A percentile compares a stretch with the other conserved stretches of the same genome.
Conservation (phyloP, 1,140 invertebrate species). For the Tigriopus japonicus region DNA sequence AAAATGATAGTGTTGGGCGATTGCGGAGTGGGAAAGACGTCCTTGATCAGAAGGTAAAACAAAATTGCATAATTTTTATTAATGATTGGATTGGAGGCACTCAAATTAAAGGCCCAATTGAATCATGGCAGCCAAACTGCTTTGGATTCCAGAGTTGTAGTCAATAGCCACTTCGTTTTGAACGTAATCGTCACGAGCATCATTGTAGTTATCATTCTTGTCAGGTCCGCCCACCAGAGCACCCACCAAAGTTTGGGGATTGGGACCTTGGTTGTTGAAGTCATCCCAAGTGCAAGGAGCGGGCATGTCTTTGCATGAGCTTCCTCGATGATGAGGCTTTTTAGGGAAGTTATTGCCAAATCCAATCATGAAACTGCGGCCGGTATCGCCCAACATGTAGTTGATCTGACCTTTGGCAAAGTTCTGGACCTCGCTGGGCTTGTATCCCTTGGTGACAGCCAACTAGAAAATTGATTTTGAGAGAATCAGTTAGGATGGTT, state of each 20-base stretch:
- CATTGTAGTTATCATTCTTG: slow-evolving; percentile 23
- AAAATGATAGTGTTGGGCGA: too few relatives aligned
- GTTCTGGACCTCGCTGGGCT: slow-evolving; percentile 25
- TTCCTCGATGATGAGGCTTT: slow-evolving; percentile 18
- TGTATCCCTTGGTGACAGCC: not conserved
- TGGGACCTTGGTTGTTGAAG: slow-evolving; percentile 19
- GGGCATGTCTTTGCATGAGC: slow-evolving; percentile 23
- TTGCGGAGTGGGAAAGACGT: too few relatives aligned
- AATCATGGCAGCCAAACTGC: too few relatives aligned
- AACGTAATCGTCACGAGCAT: slow-evolving; percentile 24
- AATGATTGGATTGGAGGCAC: too few relatives aligned
- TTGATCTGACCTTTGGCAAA: slow-evolving; percentile 41
- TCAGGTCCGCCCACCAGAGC: slow-evolving; percentile 29
- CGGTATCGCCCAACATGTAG: slow-evolving; percentile 39
- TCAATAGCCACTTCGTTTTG: slow-evolving; percentile 27
- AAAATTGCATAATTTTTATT: too few relatives aligned
- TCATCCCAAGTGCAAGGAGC: slow-evolving; percentile 20
- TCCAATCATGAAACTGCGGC: slow-evolving; percentile 41
- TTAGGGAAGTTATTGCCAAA: slow-evolving; percentile 37
- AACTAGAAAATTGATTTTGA: slow-evolving; percentile 1
- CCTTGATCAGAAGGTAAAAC: too few relatives aligned
- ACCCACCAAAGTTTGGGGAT: slow-evolving; percentile 25
- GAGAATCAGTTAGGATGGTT: too few relatives aligned
- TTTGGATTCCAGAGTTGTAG: slow-evolving; percentile 28
- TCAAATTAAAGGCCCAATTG: too few relatives aligned